Evolutionary conservation across 2,797 vertebrate species (phyloP), one percentile per base, ranked within the genome.

Genomic region (Chromis chromis): DNA sequence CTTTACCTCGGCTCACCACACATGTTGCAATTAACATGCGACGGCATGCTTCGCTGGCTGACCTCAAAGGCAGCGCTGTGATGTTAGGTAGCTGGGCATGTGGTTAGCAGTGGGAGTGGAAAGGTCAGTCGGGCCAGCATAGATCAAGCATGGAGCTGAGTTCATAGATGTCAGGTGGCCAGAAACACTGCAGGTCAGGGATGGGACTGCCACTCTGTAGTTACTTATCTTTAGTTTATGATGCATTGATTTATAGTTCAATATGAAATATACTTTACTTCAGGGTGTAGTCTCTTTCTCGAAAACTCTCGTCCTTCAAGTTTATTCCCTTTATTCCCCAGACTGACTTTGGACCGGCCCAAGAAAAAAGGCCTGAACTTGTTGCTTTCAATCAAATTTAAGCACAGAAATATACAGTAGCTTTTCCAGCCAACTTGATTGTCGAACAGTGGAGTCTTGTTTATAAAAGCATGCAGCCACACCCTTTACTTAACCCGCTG

Each of bases 1-100:
- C 83, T 87, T 88, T 63, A 60, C 76, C 79, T 83, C 74, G 27
- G 66, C 82, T 88, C 85, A 81, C 84, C 87, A 88, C 91, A 88
- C 87, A 67, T 89, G 88, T 91, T 88, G 84, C 81, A 86, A 87
- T 90, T 91, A 93, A 88, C 90, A 86, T 89, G 90, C 87, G 81
- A 86, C 31, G 61, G 84, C 85, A 83, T 59, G 81, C 89, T 77
- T 62, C 14, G 54, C 77, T 61, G 83, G 82, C 33, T 10, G 61
- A 80, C 81, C 89, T 92, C 91, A 92, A 90, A 90, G 87, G 77
- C 85, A 14, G 65, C n/a, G 27, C 79, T 79, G 78, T 76, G 86
- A 90, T 87, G 82, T 89, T 60, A 86, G 86, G 83, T 87, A 88
- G 87, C 88, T 65, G 40, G 75, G 84, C 89, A 66, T 85, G 88